Conservation (phyloP, 2,888 invertebrate genomes). For the Fragum sueziense region DNA sequence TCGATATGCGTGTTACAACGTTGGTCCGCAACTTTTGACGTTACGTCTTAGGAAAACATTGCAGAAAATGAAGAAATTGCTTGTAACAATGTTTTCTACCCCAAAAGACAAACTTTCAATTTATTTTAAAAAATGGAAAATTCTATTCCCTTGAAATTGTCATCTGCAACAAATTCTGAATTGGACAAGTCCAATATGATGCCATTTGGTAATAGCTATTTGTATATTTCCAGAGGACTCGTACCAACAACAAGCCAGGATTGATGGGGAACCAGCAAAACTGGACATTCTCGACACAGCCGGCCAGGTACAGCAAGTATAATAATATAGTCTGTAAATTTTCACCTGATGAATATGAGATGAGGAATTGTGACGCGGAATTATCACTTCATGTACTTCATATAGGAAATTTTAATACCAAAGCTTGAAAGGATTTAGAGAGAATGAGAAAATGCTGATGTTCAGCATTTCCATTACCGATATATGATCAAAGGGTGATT, state of each 20-base stretch:
- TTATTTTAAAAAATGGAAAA: no score
- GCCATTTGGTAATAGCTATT: no score
- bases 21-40: no score
- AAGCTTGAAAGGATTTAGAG: not conserved
- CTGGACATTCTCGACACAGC: slow-evolving; percentile 96
- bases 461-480: not conserved
- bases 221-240: slow-evolving; percentile 89
- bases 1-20: no score
- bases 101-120: no score
- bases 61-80: no score
- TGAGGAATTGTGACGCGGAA: not conserved
- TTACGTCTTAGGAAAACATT: no score
- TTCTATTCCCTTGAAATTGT: no score
- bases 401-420: not conserved
- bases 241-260: slow-evolving; percentile 95
- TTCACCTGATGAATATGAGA: not conserved
- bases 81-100: no score
- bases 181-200: no score
- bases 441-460: not conserved
- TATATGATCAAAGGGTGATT: no score
- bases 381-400: not conserved
- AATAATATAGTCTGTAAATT: not conserved
- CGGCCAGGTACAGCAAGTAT: slow-evolving; percentile 87
- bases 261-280: slow-evolving; percentile 94
- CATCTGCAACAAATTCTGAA: no score